Base-by-base conservation (phyloP, 2,888 invertebrate species). In the Spodoptera littoralis region DNA sequence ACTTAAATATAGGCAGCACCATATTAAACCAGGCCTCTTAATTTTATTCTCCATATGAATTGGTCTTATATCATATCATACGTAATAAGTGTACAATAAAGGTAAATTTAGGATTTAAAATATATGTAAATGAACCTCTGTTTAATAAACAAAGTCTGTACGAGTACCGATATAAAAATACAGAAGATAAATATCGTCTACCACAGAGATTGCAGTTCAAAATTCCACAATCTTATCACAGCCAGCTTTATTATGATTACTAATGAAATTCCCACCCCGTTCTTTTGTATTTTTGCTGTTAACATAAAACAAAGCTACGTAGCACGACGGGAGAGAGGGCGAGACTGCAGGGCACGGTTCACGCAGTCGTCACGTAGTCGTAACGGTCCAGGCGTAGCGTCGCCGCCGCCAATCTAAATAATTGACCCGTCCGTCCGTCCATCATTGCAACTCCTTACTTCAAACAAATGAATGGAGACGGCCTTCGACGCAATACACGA, bases 391-490 rank as follows among this genome's bases (percentile, higher is more conserved):
- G 81, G 80, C 84, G 78, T 73, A 81, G 81, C 83, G 88, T 82
- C 92, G 92, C 88, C 91, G 90, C 88, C 88, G 86, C 92, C 94
- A 94, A 94, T 94, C 94, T 94, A 94, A 94, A 94, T 94, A 94
- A 94, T 94, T 94, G 94, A 93, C 92, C 89, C 86, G 85, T 88
- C 92, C 92, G 88, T 86, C 84, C 82, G 87, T 87, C 90, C 91
- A 84, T 36, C 36, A 36, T 36, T 89, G 89, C 90, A 89, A 88
- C 84, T 87, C 88, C 88, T 88, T 86, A 78, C 64, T 65, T 73
- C 55, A 84, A 81, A 85, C 81, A 86, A 81, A 73, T 52, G 73
- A 67, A 76, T 90, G 73, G 92, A 93, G 89, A 62, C 64, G 74
- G 45, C 64, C 52, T 81, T 65, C 27, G 36, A 60, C 18, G 48